phyloP scores from a whole-genome alignment of 2,888 invertebrate genomes.

The Lampropteryx suffumata region DNA sequence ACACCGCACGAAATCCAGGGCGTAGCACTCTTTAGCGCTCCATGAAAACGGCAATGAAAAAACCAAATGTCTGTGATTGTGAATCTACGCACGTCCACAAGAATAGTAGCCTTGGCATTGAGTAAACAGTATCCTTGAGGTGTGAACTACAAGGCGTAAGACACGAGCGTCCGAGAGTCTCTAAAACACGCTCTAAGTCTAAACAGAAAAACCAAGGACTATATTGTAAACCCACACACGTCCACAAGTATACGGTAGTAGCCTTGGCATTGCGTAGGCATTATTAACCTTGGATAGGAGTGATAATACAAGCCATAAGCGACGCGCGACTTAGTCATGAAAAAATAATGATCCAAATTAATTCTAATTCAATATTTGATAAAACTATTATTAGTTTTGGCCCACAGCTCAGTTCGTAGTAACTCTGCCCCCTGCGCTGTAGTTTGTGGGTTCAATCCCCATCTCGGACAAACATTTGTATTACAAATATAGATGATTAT shows the following conservation, averaged over 20 bases:
- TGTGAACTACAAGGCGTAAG: slow-evolving; percentile 18
- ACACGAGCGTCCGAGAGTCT: not conserved
- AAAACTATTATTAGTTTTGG: no score
- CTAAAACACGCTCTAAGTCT: not conserved
- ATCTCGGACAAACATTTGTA: no score
- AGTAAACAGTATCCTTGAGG: slow-evolving; percentile 9
- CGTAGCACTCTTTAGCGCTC: no score
- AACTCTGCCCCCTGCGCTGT: no score
- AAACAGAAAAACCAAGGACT: not conserved
- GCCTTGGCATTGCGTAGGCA: slow-evolving; percentile 46
- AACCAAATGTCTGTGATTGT: slow-evolving; percentile 6
- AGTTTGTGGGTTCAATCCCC: no score
- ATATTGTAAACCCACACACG: slow-evolving; percentile 37
- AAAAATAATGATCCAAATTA: no score
- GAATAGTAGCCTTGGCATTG: slow-evolving; percentile 52
- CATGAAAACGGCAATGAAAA: slow-evolving; percentile 10
- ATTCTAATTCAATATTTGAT: no score
- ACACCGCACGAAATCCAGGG: no score
- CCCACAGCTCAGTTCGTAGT: no score
- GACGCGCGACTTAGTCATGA: not conserved
- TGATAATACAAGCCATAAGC: slow-evolving; percentile 16
- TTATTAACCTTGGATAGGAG: slow-evolving; percentile 6
- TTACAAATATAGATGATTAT: no score
- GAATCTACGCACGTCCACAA: slow-evolving; percentile 40
- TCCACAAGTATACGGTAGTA: slow-evolving; percentile 39